phyloP scores from a whole-genome alignment of 1,140 invertebrate species.

The Drosophila nigrodunni region DNA sequence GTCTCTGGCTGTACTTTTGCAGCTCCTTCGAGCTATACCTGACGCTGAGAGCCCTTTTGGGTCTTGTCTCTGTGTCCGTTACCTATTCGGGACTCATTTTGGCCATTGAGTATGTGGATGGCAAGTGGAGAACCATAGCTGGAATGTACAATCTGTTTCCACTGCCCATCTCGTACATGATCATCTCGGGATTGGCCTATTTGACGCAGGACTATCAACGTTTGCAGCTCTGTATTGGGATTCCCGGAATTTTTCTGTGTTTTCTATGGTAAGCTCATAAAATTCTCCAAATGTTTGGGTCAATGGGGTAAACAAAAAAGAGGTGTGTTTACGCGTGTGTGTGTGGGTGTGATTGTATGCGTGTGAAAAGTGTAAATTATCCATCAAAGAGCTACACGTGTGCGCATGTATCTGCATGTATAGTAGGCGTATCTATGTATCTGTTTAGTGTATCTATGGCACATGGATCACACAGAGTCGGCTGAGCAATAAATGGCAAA shows the following conservation, averaged over 20 bases:
- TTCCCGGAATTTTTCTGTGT: conserved; percentile 89
- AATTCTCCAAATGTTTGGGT: conserved; percentile 11
- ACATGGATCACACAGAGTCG: conserved; percentile 34
- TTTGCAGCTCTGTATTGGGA: conserved; percentile 89
- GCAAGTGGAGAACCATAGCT: conserved; percentile 90
- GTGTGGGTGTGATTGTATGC: neutral
- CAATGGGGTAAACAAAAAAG: conserved; percentile 50
- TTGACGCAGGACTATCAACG: conserved; percentile 90
- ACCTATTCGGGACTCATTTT: conserved; percentile 90
- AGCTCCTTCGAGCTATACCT: conserved; percentile 89
- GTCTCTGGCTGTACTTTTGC: conserved; percentile 87
- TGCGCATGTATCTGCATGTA: neutral
- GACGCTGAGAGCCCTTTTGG: conserved; percentile 87
- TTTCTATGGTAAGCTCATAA: conserved; percentile 87
- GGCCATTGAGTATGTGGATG: conserved; percentile 90
- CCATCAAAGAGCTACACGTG: conserved; percentile 15
- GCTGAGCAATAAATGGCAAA: conserved; percentile 48
- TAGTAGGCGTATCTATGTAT: conserved; percentile 1
- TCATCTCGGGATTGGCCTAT: conserved; percentile 89
- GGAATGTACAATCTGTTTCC: conserved; percentile 91
- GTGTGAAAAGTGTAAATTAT: conserved; percentile 38
- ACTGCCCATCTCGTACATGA: conserved; percentile 89
- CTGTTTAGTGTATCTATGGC: conserved; percentile 9
- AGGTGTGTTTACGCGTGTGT: no score
- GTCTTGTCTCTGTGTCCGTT: conserved; percentile 89